These are phyloP conservation scores for Chondrosia reniformis DNA, from an alignment of 37 sponge, comb jelly and placozoan genomes.

Conservation along the genomic window DNA sequence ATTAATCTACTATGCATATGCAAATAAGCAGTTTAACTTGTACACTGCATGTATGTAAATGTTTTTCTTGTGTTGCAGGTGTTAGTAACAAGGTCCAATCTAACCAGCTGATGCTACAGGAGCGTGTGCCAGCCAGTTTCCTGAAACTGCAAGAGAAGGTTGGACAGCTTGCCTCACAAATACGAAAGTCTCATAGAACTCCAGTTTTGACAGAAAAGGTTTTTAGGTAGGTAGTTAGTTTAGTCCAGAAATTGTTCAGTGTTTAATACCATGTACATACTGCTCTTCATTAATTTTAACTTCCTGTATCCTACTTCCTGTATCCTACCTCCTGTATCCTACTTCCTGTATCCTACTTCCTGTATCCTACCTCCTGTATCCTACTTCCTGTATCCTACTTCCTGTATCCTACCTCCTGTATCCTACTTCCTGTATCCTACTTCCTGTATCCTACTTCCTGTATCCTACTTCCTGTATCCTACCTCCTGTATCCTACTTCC, in stretches of 20 bases:
- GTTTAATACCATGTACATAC: too few relatives aligned
- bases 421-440: too few relatives aligned
- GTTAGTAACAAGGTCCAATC: neutral
- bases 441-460: neutral
- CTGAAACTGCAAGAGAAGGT: conserved; percentile 69
- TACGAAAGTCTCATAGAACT: conserved; percentile 27
- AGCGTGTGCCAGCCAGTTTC: conserved; percentile 76
- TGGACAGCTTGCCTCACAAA: conserved; percentile 31
- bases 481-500: neutral
- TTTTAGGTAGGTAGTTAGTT: conserved; percentile 49
- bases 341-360: too few relatives aligned
- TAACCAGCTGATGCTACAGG: conserved; percentile 57
- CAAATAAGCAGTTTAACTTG: too few relatives aligned
- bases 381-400: neutral
- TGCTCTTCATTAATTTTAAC: too few relatives aligned
- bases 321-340: too few relatives aligned
- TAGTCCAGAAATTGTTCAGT: neutral
- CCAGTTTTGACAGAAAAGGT: conserved; percentile 65
- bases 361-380: neutral
- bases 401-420: neutral
- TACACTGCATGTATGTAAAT: neutral
- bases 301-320: too few relatives aligned
- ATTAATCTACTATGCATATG: too few relatives aligned
- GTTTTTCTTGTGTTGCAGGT: neutral
- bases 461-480: neutral